phyloP scores from a whole-genome alignment of 2,113 vertebrate genomes.

The Calcarius ornatus region DNA sequence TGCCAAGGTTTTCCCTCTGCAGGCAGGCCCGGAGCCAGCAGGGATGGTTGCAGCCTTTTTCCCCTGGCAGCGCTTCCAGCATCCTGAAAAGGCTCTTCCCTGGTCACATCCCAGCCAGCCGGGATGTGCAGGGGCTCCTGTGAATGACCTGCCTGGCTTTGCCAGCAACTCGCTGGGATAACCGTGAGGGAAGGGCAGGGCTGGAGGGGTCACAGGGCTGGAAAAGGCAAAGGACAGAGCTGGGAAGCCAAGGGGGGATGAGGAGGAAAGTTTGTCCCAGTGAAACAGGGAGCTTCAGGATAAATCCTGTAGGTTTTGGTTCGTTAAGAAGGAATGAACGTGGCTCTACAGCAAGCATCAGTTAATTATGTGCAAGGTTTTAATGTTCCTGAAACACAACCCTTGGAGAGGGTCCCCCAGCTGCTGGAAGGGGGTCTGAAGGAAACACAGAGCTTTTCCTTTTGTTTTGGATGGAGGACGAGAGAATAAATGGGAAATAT shows the following conservation, averaged over 20 bases:
- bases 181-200: neutral
- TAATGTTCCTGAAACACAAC: constrained; percentile 46
- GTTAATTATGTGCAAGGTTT: constrained; percentile 55
- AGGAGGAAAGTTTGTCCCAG: neutral
- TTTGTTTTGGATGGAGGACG: neutral
- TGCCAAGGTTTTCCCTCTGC: neutral
- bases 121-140: neutral
- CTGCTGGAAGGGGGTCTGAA: constrained; percentile 14
- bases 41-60: neutral
- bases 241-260: neutral
- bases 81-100: neutral
- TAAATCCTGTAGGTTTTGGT: neutral
- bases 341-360: neutral
- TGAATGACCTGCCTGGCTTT: neutral
- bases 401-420: constrained; percentile 11
- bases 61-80: neutral
- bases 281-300: neutral
- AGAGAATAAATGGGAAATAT: neutral
- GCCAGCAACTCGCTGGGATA: neutral
- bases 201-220: neutral
- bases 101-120: neutral
- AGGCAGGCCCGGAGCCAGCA: neutral
- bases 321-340: neutral
- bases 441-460: constrained; percentile 6
- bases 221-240: neutral